Evolutionary conservation across 2,113 vertebrate species (phyloP).

Genomic region (Grantiella picta): DNA sequence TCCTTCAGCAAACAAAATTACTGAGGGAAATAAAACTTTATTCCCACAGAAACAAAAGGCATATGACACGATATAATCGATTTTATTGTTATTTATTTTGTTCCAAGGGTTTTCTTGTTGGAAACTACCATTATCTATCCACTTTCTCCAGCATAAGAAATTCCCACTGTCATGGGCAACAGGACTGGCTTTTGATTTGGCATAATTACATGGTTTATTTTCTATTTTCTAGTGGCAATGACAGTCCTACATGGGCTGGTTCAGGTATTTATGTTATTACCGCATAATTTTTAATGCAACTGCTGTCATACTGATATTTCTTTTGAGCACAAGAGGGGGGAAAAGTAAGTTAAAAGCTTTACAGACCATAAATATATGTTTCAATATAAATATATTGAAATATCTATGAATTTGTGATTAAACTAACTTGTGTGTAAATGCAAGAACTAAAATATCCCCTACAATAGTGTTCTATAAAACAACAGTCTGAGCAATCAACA

Average conservation of each 20-base stretch:
- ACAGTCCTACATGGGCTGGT: neutral
- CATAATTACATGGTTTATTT: neutral
- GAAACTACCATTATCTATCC: neutral
- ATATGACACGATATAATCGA: fast-evolving
- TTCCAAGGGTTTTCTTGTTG: neutral
- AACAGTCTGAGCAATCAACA: neutral
- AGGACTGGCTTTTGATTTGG: neutral
- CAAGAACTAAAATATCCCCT: neutral
- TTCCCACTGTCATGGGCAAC: neutral
- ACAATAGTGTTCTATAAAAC: neutral
- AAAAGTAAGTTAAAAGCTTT: neutral
- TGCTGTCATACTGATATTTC: neutral
- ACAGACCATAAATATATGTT: neutral
- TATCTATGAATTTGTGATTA: neutral
- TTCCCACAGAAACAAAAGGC: neutral
- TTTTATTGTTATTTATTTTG: neutral
- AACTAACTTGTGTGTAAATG: neutral
- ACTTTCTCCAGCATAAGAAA: neutral
- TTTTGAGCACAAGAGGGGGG: neutral
- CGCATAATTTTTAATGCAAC: neutral
- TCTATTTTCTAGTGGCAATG: neutral
- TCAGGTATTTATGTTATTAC: neutral
- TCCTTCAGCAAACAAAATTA: neutral
- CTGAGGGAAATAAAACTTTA: neutral
- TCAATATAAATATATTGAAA: neutral